These are phyloP conservation scores for Linurgus olivaceus DNA, from an alignment of 2,797 vertebrate genomes.

Conservation along the genomic window DNA sequence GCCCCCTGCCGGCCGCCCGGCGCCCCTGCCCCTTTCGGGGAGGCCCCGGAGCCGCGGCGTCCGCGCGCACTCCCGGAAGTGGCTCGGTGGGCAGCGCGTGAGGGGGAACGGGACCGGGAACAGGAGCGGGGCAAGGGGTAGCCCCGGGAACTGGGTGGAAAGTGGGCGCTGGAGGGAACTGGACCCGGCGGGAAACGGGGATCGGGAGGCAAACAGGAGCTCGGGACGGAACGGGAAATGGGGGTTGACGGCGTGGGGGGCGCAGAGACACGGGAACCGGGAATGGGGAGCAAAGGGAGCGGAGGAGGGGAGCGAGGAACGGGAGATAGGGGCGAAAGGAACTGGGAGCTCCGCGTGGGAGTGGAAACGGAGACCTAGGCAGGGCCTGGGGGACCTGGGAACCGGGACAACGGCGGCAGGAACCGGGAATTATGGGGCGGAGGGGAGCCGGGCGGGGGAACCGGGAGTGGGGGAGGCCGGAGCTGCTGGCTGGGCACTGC, in stretches of 20 bases:
- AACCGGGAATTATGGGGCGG: neutral
- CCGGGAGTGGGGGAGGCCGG: neutral
- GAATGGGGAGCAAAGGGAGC: no score
- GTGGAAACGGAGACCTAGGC: neutral
- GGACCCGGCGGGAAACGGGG: neutral
- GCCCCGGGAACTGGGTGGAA: no score
- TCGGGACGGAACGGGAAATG: neutral
- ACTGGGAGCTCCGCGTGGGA: neutral
- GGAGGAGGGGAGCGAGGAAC: neutral
- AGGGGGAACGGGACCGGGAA: neutral
- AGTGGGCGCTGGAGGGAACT: no score
- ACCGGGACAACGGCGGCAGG: neutral
- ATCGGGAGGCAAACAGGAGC: neutral
- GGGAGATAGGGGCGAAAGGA: no score
- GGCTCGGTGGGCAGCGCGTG: neutral
- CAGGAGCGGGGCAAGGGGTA: neutral
- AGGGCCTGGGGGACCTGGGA: neutral
- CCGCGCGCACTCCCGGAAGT: neutral
- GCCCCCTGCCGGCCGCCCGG: neutral
- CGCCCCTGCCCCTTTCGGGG: neutral
- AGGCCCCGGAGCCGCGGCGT: neutral
- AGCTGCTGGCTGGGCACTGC: neutral
- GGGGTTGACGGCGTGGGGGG: neutral
- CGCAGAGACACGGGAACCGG: neutral
- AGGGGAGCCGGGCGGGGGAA: no score